These are phyloP conservation scores for Clupea harengus DNA, from an alignment of 2,113 vertebrate species.

Conservation along the genomic window DNA sequence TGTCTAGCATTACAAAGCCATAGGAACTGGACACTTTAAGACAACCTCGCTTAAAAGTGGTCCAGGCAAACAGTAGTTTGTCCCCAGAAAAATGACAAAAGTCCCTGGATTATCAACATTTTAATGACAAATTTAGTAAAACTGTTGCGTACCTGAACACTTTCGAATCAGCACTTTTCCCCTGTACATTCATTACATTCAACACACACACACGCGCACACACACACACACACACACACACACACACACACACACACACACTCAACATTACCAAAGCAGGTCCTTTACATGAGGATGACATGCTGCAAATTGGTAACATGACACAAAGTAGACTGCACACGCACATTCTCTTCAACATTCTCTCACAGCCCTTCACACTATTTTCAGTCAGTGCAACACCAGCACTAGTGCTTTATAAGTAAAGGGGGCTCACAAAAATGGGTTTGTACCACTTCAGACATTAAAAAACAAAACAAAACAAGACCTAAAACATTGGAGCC, in stretches of 20 bases:
- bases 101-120: not conserved
- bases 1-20: not conserved
- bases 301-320: not conserved
- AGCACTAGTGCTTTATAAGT: constrained; percentile 4
- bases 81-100: not conserved
- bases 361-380: not conserved
- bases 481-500: not conserved
- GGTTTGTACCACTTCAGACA: not conserved
- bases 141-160: not conserved
- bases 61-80: not conserved
- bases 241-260: not conserved
- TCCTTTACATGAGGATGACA: not conserved
- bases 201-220: not conserved
- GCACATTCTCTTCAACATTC: not conserved
- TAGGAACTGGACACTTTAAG: not conserved
- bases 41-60: not conserved
- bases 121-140: not conserved
- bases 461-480: not conserved
- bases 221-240: constrained; percentile 1
- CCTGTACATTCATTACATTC: not conserved
- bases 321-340: not conserved
- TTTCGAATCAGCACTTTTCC: not conserved
- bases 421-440: not conserved
- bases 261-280: not conserved
- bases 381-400: constrained; percentile 1